Evolutionary conservation across 1,140 invertebrate species (phyloP).

Genomic region (Rhynchophorus ferrugineus): DNA sequence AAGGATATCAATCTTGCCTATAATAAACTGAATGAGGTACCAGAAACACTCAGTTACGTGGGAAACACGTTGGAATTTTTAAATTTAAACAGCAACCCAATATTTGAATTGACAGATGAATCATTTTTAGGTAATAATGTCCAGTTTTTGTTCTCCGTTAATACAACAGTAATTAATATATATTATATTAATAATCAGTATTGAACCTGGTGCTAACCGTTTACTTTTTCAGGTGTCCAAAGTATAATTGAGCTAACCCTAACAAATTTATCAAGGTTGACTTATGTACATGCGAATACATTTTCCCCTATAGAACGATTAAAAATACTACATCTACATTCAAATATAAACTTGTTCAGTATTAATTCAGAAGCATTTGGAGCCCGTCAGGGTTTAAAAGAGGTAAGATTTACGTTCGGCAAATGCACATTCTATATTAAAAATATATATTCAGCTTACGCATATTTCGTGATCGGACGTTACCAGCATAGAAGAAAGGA

Average conservation of each 20-base stretch:
- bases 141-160: not conserved
- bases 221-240: constrained; percentile 42
- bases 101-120: constrained; percentile 47
- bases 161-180: too few relatives aligned
- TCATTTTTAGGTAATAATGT: constrained; percentile 49
- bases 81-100: constrained; percentile 50
- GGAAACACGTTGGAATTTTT: constrained; percentile 46
- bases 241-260: constrained; percentile 48
- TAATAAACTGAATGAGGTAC: constrained; percentile 50
- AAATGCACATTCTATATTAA: too few relatives aligned
- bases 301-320: constrained; percentile 46
- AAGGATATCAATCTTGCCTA: constrained; percentile 48
- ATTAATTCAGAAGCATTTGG: constrained; percentile 48
- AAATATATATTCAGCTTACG: too few relatives aligned
- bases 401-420: too few relatives aligned
- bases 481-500: too few relatives aligned
- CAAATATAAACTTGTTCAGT: constrained; percentile 42
- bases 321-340: constrained; percentile 44
- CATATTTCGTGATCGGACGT: too few relatives aligned
- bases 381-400: constrained; percentile 43
- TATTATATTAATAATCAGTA: too few relatives aligned
- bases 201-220: too few relatives aligned
- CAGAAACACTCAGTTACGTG: constrained; percentile 45
- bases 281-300: constrained; percentile 45
- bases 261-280: constrained; percentile 46